A percentile compares a stretch with the other conserved stretches of the same genome.
These are phyloP conservation scores for Ophioderma brevispina DNA, from an alignment of 35 echinoderm and acorn worm genomes.

Conservation along the genomic window DNA sequence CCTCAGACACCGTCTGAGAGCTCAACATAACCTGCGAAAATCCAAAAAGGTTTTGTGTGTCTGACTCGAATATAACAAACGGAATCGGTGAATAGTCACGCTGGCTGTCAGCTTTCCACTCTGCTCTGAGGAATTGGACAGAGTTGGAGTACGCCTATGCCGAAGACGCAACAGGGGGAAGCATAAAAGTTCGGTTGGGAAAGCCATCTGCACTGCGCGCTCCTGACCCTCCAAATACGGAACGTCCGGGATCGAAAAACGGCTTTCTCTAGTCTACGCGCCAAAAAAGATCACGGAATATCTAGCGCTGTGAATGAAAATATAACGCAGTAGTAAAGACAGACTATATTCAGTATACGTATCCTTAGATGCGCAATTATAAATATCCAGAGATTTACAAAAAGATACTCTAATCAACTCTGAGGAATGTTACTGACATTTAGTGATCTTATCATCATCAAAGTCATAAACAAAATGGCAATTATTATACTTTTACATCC, in stretches of 20 bases:
- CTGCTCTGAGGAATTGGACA: neutral
- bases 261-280: neutral
- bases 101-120: neutral
- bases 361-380: too few relatives aligned
- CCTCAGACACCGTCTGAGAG: neutral
- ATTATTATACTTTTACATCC: too few relatives aligned
- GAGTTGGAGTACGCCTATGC: neutral
- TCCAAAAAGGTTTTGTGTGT: neutral
- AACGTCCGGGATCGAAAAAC: neutral
- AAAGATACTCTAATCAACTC: too few relatives aligned
- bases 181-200: neutral
- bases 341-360: too few relatives aligned
- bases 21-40: neutral
- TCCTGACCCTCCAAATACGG: neutral
- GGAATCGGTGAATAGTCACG: neutral
- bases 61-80: neutral
- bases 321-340: too few relatives aligned
- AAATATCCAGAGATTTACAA: too few relatives aligned
- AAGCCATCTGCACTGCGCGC: neutral
- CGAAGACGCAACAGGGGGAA: neutral
- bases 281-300: neutral
- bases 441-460: too few relatives aligned
- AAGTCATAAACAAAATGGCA: too few relatives aligned
- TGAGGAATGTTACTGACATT: too few relatives aligned
- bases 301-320: neutral